These are phyloP conservation scores for Danio tinwini DNA, from an alignment of 2,797 vertebrate species.

Conservation along the genomic window DNA sequence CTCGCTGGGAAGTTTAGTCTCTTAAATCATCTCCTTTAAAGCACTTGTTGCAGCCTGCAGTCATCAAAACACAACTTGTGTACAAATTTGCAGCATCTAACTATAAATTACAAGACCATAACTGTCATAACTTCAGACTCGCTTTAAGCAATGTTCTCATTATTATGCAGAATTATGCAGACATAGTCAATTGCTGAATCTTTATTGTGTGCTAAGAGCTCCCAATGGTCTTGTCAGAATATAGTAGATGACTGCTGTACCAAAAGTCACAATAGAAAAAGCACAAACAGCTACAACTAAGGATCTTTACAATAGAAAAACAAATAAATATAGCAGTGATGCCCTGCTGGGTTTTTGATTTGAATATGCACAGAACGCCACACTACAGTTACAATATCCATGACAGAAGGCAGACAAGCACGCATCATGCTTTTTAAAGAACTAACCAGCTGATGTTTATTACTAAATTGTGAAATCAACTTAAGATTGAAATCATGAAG, in stretches of 20 bases:
- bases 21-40: background rate
- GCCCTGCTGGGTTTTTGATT: background rate
- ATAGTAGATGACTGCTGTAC: background rate
- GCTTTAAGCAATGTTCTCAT: background rate
- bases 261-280: slow-evolving; percentile 4
- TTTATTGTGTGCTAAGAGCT: slow-evolving; percentile 1
- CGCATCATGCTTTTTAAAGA: background rate
- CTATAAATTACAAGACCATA: background rate
- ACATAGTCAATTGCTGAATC: background rate
- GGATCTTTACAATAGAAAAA: background rate
- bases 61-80: background rate
- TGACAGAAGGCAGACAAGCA: background rate
- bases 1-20: background rate
- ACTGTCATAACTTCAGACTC: background rate
- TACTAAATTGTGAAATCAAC: background rate
- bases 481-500: background rate
- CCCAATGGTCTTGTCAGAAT: background rate
- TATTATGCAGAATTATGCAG: slow-evolving; percentile 4
- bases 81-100: background rate
- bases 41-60: background rate
- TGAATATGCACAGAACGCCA: background rate
- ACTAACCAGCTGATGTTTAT: background rate
- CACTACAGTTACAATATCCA: too few relatives aligned
- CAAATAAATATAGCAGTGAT: background rate
- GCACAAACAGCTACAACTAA: background rate